Evolutionary conservation across 2,797 vertebrate genomes (phyloP).

Genomic region (Miichthys miiuy): DNA sequence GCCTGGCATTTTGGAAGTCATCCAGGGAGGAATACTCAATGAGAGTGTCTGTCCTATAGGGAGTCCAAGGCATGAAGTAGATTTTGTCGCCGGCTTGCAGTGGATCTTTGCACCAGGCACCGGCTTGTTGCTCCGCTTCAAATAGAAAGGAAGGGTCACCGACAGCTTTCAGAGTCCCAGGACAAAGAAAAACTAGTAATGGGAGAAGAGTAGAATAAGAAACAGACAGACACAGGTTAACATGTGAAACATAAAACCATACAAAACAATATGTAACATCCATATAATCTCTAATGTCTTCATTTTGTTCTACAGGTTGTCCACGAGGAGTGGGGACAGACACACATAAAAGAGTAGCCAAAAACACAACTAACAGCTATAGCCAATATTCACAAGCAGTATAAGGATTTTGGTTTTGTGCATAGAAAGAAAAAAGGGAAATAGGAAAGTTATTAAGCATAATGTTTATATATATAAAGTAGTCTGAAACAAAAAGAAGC

Average conservation of each 20-base stretch:
- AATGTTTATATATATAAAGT: conserved; percentile 72
- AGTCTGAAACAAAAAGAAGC: conserved; percentile 81
- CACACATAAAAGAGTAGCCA: conserved; percentile 80
- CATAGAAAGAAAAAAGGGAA: conserved; percentile 82
- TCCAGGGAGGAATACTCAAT: conserved; percentile 97
- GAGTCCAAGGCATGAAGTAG: conserved; percentile 99
- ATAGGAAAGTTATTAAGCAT: conserved; percentile 83
- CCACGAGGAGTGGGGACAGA: conserved; percentile 79
- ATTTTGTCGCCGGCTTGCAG: conserved; percentile 99
- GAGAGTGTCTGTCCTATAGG: conserved; percentile 97
- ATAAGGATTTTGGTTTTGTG: conserved; percentile 80
- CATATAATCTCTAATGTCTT: conserved; percentile 70
- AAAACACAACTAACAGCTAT: conserved; percentile 80
- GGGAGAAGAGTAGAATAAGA: conserved; percentile 93
- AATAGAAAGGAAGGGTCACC: conserved; percentile 97
- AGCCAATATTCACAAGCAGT: conserved; percentile 82
- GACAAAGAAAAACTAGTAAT: conserved; percentile 99
- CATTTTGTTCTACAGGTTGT: conserved; percentile 81
- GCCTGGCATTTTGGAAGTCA: conserved; percentile 95
- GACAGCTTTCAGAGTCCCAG: conserved; percentile 98
- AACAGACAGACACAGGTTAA: conserved; percentile 82
- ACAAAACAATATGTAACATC: conserved; percentile 43
- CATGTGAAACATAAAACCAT: conserved; percentile 59
- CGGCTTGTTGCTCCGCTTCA: conserved; percentile 99
- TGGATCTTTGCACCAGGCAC: conserved; percentile 99